Evolutionary conservation across 2,797 vertebrate species (phyloP).

Genomic region (Streptopelia turtur): DNA sequence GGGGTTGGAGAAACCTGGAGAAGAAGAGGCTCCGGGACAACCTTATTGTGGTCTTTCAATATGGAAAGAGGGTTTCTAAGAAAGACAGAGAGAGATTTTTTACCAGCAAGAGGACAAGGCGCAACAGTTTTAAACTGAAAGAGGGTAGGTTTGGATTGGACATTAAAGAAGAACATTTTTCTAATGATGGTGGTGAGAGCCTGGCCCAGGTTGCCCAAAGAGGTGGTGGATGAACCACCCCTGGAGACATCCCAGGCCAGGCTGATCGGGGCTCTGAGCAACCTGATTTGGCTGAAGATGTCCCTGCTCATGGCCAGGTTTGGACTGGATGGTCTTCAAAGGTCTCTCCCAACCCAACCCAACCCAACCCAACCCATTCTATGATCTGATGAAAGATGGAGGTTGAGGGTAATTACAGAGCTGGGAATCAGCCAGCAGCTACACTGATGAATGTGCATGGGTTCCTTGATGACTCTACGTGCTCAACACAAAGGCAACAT

Average conservation of each 20-base stretch:
- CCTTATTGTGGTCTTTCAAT: background rate
- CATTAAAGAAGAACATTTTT: background rate
- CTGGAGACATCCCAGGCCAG: background rate
- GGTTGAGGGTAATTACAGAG: background rate
- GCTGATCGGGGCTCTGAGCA: background rate
- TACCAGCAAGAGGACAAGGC: background rate
- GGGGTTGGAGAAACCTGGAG: background rate
- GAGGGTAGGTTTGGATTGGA: background rate
- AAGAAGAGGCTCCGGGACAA: background rate
- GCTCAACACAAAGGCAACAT: background rate
- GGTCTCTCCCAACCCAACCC: background rate
- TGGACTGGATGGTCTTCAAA: background rate
- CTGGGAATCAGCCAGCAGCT: background rate
- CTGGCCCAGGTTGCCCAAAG: background rate
- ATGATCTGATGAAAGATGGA: background rate
- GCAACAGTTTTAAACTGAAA: fast-evolving
- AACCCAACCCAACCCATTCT: background rate
- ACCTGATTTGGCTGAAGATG: background rate
- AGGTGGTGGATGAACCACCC: background rate
- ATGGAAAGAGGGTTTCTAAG: background rate
- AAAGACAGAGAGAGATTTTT: background rate
- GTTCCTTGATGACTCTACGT: background rate
- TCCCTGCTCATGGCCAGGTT: too few species aligned
- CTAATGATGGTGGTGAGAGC: background rate
- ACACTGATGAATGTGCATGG: background rate